Evolutionary conservation across 2,113 vertebrate genomes (phyloP).

Genomic region (Strix aluco): DNA sequence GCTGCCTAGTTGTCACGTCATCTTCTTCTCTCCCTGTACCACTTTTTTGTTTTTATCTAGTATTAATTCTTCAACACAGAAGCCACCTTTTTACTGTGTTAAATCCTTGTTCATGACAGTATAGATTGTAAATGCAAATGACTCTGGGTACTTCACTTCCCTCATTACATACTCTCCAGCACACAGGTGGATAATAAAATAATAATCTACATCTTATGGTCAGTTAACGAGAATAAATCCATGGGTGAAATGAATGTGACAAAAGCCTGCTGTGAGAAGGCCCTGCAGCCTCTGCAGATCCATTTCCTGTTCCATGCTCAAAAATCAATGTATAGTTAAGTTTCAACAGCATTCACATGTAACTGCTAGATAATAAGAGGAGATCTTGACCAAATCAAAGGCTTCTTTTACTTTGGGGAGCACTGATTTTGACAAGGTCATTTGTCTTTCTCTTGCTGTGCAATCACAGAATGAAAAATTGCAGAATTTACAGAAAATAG

Average conservation of each 20-base stretch:
- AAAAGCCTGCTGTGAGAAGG: background rate
- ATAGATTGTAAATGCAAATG: background rate
- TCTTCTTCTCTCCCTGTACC: background rate
- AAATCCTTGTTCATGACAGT: background rate
- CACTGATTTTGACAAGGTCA: constrained; percentile 1
- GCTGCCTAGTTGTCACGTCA: background rate
- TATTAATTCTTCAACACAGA: background rate
- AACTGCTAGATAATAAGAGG: background rate
- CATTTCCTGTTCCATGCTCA: background rate
- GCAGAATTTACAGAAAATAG: constrained; percentile 32
- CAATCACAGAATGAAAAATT: constrained; percentile 28
- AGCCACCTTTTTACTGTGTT: background rate
- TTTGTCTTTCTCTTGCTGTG: constrained; percentile 4
- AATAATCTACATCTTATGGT: background rate
- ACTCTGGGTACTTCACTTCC: background rate
- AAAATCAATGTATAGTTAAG: background rate
- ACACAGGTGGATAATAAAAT: background rate
- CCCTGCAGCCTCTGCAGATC: background rate
- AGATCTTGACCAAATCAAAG: background rate
- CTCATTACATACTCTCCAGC: background rate
- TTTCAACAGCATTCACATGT: background rate
- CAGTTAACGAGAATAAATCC: background rate
- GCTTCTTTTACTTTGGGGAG: background rate
- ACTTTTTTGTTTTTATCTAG: background rate
- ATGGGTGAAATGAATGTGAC: background rate